phyloP scores from a whole-genome alignment of 2,888 invertebrate species.

The Callimorpha dominula region DNA sequence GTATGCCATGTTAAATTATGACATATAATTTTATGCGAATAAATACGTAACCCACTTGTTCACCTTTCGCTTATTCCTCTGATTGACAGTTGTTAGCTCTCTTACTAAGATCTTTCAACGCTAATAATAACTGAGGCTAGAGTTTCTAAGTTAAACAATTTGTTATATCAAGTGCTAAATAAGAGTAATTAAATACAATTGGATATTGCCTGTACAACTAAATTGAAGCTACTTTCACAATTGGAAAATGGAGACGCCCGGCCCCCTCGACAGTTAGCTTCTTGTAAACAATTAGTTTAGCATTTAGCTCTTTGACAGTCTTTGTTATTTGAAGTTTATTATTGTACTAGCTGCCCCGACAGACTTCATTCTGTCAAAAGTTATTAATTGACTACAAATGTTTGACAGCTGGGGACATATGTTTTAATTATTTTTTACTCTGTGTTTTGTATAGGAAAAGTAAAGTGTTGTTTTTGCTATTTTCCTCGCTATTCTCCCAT shows the following conservation, averaged over 20 bases:
- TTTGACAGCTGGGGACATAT: too few relatives aligned
- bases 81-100: neutral
- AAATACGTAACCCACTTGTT: too few relatives aligned
- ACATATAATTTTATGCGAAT: too few relatives aligned
- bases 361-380: too few relatives aligned
- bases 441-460: too few relatives aligned
- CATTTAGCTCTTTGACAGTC: slow-evolving; percentile 2
- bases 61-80: neutral
- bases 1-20: too few relatives aligned
- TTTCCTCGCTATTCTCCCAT: too few relatives aligned
- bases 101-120: neutral
- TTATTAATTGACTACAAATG: too few relatives aligned
- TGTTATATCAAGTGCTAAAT: slow-evolving; percentile 45
- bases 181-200: slow-evolving; percentile 48
- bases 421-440: too few relatives aligned
- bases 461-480: too few relatives aligned
- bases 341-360: neutral
- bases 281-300: slow-evolving; percentile 6
- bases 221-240: slow-evolving; percentile 36
- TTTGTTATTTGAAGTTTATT: neutral
- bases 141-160: slow-evolving; percentile 38
- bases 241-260: slow-evolving; percentile 24
- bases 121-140: slow-evolving; percentile 14
- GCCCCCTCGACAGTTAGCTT: slow-evolving; percentile 1
- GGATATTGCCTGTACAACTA: slow-evolving; percentile 37